Evolutionary conservation across 2,888 invertebrate species (phyloP), one percentile per base, ranked within the genome.

Genomic region (Megastigmus dorsalis): DNA sequence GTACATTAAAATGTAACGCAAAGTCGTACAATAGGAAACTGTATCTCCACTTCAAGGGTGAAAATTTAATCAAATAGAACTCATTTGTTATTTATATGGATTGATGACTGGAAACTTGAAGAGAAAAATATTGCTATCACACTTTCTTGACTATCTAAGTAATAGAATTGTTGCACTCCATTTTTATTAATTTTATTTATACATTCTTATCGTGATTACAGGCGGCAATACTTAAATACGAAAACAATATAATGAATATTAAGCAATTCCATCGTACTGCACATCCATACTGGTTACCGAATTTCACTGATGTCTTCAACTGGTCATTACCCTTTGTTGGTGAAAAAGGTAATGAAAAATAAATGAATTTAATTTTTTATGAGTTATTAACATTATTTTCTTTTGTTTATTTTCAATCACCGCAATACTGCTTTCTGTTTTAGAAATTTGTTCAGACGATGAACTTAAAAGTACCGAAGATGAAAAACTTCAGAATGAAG

Each of bases 221-320:
- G 76, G 76, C 30, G 0, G 62, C 77, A 13, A 26, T 77, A 5
- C 5, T 77, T 4, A 71, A 36, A 18, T 77, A 67, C n/a, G 36
- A 66, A 23, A 28, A 63, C 9, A 50, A 63, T 9, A 4, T 15
- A 15, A 7, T 77, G 23, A 70, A 77, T 36, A 57, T 77, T 2
- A 77, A 71, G 20, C 74, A 74, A 26, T 77, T 71, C 18, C 1
- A 5, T 2, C 9, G 4, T 5, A 10, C 33, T 9, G 57, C 70
- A 1, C 77, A 77, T 63, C 77, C 77, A 0, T 77, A 74, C 18
- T 77, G 77, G 74, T n/a, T 77, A 7, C 77, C 77, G 5, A 63
- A 74, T 26, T 77, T 74, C 10, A 26, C 7, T 9, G 18, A 77
- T 38, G 67, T 33, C 1, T 74, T 77, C 13, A 26, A 1, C 4